Percentiles rank a stretch among this genome's conserved stretches.
Evolutionary conservation across 1,140 invertebrate species (phyloP).

Genomic region (Drosophila asahinai): DNA sequence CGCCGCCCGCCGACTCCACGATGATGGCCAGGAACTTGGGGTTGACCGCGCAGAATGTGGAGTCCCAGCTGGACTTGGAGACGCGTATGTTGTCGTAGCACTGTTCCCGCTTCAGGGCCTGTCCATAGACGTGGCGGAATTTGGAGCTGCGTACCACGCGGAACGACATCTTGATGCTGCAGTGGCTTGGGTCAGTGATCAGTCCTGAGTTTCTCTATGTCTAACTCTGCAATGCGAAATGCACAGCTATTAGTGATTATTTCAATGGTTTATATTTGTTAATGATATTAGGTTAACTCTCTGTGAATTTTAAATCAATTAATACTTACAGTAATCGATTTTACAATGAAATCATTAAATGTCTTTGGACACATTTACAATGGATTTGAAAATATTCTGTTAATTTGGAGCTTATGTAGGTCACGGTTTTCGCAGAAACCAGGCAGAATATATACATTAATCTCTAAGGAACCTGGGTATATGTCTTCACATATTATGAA

Average conservation of each 20-base stretch:
- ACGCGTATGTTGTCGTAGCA: conserved; percentile 99
- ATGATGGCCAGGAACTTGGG: conserved; percentile 99
- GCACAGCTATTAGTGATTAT: neutral
- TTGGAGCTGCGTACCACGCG: conserved; percentile 98
- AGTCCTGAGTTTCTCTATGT: conserved; percentile 35
- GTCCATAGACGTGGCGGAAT: conserved; percentile 99
- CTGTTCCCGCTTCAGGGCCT: conserved; percentile 97
- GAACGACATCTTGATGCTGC: conserved; percentile 92
- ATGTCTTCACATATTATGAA: neutral
- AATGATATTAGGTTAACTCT: no score
- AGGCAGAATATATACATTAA: neutral
- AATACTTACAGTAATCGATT: no score
- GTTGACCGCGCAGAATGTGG: conserved; percentile 99
- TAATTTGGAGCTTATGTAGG: neutral
- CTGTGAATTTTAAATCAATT: neutral
- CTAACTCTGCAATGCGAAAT: conserved; percentile 23
- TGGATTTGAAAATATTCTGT: neutral
- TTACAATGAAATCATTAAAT: neutral
- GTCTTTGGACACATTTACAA: neutral
- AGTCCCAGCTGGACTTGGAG: conserved; percentile 99
- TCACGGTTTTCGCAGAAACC: neutral
- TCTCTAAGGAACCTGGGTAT: neutral
- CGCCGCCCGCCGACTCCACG: conserved; percentile 99
- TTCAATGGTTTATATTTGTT: neutral
- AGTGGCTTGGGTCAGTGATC: conserved; percentile 36